Percentiles rank a stretch among this genome's conserved stretches.
Conservation (phyloP, 2,113 vertebrate species). For the Scomber japonicus region DNA sequence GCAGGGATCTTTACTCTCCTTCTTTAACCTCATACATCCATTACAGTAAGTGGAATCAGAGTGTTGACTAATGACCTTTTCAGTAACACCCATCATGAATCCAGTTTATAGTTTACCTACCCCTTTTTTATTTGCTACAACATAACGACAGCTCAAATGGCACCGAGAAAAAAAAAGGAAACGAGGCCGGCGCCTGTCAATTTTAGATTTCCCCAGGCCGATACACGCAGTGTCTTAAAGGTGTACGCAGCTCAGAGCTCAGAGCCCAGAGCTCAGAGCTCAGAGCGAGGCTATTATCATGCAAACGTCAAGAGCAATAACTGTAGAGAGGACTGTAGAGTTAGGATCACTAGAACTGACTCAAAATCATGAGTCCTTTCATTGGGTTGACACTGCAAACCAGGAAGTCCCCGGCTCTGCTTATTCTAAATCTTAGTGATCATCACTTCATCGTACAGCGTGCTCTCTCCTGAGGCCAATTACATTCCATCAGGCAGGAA, state of each 20-base stretch:
- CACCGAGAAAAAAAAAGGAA: conserved; percentile 48
- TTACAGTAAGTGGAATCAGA: conserved; percentile 18
- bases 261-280: background rate
- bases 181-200: conserved; percentile 37
- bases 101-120: conserved; percentile 24
- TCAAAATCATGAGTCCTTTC: background rate
- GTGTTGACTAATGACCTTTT: conserved; percentile 29
- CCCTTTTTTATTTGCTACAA: conserved; percentile 33
- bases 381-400: conserved; percentile 18
- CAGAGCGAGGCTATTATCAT: background rate
- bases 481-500: conserved; percentile 79
- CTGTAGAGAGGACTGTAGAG: background rate
- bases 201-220: conserved; percentile 30
- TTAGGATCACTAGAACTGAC: background rate
- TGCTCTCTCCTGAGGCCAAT: conserved; percentile 74
- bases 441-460: conserved; percentile 68
- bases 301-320: background rate
- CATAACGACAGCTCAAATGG: conserved; percentile 23
- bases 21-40: conserved; percentile 8
- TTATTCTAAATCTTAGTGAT: conserved; percentile 55
- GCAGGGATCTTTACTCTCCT: background rate
- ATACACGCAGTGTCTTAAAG: conserved; percentile 37
- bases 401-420: conserved; percentile 52
- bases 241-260: background rate
- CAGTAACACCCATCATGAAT: conserved; percentile 43